Evolutionary conservation across 2,113 vertebrate genomes (phyloP).

Genomic region (Alethe diademata): DNA sequence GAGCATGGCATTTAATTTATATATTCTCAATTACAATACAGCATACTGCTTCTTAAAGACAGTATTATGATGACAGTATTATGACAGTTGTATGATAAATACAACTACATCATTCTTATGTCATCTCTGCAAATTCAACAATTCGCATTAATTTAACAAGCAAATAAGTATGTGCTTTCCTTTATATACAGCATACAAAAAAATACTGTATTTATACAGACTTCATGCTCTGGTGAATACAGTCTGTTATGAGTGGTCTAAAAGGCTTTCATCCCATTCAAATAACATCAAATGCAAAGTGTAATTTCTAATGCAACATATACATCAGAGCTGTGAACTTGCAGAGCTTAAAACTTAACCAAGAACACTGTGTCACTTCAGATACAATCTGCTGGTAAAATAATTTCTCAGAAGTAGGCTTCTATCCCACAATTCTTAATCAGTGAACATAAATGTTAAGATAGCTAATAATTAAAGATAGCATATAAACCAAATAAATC

Average conservation of each 20-base stretch:
- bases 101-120: neutral
- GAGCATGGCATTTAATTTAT: neutral
- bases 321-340: neutral
- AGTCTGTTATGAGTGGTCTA: neutral
- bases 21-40: neutral
- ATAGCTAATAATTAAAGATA: neutral
- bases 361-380: neutral
- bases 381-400: neutral
- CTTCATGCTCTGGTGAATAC: neutral
- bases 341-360: neutral
- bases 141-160: neutral
- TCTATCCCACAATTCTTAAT: neutral
- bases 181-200: neutral
- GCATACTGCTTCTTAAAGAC: neutral
- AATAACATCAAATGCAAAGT: neutral
- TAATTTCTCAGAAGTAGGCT: neutral
- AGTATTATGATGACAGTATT: neutral
- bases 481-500: neutral
- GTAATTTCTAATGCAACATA: neutral
- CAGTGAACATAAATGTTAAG: neutral
- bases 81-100: neutral
- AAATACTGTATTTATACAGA: neutral
- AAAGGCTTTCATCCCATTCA: neutral
- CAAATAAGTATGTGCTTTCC: neutral
- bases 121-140: neutral